phyloP scores from a whole-genome alignment of 1,140 invertebrate species.

The Cepaea nemoralis region DNA sequence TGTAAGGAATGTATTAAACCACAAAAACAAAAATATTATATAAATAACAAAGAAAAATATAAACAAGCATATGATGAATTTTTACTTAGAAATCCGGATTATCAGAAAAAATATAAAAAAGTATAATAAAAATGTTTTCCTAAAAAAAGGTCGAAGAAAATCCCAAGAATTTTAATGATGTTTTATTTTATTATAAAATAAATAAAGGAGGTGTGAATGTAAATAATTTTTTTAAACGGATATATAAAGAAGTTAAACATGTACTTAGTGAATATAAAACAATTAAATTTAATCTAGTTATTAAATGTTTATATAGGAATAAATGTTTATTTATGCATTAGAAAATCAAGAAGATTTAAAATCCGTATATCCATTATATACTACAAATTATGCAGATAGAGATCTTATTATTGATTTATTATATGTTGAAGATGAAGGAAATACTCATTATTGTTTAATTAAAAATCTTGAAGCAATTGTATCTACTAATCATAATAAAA shows the following conservation, averaged over 20 bases:
- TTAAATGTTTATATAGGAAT: neutral
- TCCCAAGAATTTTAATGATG: conserved; percentile 7
- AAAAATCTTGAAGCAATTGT: too few species aligned
- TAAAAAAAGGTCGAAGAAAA: neutral
- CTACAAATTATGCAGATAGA: neutral
- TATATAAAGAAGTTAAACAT: neutral
- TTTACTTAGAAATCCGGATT: too few species aligned
- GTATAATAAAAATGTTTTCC: neutral
- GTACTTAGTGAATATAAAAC: conserved; percentile 2
- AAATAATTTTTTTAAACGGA: neutral
- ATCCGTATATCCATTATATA: conserved; percentile 9
- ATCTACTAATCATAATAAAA: too few species aligned
- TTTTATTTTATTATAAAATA: neutral
- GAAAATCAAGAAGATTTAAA: neutral
- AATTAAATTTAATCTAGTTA: conserved; percentile 2
- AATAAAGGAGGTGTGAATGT: neutral
- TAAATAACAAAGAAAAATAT: too few species aligned
- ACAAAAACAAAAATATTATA: too few species aligned
- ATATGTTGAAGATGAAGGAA: conserved; percentile 10
- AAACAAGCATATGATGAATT: too few species aligned
- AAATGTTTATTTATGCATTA: neutral
- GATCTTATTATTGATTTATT: conserved; percentile 5
- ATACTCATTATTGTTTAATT: too few species aligned
- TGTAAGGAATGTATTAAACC: too few species aligned
- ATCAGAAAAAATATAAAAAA: too few species aligned